phyloP scores from a whole-genome alignment of 1,140 invertebrate species.

The Aphaenogaster rudis region DNA sequence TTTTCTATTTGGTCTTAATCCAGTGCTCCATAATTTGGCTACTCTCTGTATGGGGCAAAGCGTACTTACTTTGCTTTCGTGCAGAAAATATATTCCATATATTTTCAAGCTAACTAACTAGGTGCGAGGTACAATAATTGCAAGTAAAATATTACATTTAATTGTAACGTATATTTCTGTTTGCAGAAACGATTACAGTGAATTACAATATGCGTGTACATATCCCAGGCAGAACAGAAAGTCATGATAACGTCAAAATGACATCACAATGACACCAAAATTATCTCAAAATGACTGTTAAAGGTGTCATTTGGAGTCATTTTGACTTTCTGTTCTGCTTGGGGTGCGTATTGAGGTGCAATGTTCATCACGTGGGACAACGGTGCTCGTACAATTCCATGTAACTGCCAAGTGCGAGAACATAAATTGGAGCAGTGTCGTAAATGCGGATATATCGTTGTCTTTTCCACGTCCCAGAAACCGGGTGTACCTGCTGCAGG shows the following conservation, averaged over 20 bases:
- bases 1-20: neutral
- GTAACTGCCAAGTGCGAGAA: neutral
- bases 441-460: neutral
- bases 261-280: too few relatives aligned
- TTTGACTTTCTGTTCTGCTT: too few relatives aligned
- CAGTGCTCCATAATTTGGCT: neutral
- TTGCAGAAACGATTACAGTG: constrained; percentile 19
- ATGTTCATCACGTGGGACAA: neutral
- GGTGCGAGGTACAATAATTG: constrained; percentile 2
- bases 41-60: neutral
- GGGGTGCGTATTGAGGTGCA: constrained; percentile 13
- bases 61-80: neutral
- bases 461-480: neutral
- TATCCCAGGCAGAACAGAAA: too few relatives aligned
- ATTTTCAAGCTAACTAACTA: neutral
- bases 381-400: constrained; percentile 2
- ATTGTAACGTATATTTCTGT: neutral
- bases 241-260: too few relatives aligned
- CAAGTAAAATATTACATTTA: constrained; percentile 20
- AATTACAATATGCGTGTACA: neutral
- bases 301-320: too few relatives aligned
- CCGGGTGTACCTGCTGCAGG: neutral
- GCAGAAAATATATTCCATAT: neutral
- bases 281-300: too few relatives aligned
- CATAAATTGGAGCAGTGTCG: constrained; percentile 11